Base-by-base conservation (phyloP, 2,888 invertebrate species). In the Congeria kusceri region DNA sequence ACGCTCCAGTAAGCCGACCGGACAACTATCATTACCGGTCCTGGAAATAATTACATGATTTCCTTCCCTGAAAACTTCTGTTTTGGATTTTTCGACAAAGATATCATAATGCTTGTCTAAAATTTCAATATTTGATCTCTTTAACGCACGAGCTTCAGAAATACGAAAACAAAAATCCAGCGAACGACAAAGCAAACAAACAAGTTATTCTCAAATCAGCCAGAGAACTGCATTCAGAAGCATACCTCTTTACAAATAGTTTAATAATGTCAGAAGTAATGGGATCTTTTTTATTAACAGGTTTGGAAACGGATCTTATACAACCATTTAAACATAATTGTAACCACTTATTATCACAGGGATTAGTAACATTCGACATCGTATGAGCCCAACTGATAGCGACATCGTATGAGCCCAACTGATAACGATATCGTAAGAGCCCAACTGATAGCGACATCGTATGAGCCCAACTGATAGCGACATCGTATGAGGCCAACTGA, bases 201-300 rank as follows among this genome's bases (percentile, higher is more conserved):
- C 29, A 29, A 27, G 25, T 27, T 4, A 53, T 20, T 39, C 66
- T 66, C 20, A 66, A 57, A 57, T 66, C 23, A 11, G 23, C 66
- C 20, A 66, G 39, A 44, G 56, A 66, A 66, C 56, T 39, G 32
- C 56, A n/a, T 44, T 57, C 66, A 57, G 57, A 28, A 56, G 66
- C 66, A 57, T 32, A 66, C 3, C 13, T 9, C 23, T 23, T 23
- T 7, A 66, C 25, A 4, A 57, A 32, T 15, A 29, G 7, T 39
- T 44, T 66, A 20, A 66, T 25, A 11, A 66, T 57, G 23, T 57
- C 65, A 7, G 32, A 23, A 18, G 64, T 23, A 65, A 65, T 29
- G 1, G 65, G 65, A n/a, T 53, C 29, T 39, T 64, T 64, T 23
- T 49, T 65, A 29, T 29, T 9, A 53, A 65, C 29, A 29, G 56